These are phyloP conservation scores for Drosophila virilis DNA, from an alignment of 1,140 invertebrate species.

Conservation along the genomic window DNA sequence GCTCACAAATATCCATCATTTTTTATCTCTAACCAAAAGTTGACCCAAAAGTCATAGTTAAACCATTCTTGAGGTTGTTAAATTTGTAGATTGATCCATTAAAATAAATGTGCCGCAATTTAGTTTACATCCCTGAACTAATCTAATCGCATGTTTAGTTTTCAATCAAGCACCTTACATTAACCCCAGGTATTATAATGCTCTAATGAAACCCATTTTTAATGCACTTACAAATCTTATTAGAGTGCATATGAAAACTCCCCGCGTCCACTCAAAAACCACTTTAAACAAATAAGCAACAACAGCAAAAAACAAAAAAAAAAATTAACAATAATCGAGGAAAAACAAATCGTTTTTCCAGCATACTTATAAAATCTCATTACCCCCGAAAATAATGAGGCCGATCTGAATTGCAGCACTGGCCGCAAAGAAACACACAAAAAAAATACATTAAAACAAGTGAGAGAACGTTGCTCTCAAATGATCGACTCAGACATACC, in stretches of 20 bases:
- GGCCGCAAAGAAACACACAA: conserved; percentile 32
- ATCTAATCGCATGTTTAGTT: conserved; percentile 5
- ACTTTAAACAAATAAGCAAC: conserved; percentile 17
- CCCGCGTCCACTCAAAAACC: conserved; percentile 6
- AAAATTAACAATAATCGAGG: conserved; percentile 15
- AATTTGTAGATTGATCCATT: conserved; percentile 2
- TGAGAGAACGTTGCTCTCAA: neutral
- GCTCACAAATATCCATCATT: neutral
- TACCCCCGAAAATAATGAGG: conserved; percentile 63
- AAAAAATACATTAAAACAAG: conserved; percentile 20
- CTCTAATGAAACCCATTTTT: conserved; percentile 18
- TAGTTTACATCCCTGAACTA: neutral
- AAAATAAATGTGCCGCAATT: neutral
- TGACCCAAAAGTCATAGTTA: conserved; percentile 6
- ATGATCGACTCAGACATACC: neutral
- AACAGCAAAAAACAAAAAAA: neutral
- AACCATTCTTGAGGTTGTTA: neutral
- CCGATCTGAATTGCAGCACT: conserved; percentile 61
- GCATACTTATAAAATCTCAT: conserved; percentile 58
- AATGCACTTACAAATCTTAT: conserved; percentile 33
- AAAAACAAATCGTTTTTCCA: conserved; percentile 29
- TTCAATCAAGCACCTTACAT: conserved; percentile 18
- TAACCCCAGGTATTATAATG: conserved; percentile 23
- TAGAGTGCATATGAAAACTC: conserved; percentile 12
- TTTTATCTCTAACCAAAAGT: neutral